These are phyloP conservation scores for Aplysina aerophoba DNA, from an alignment of 37 sponge, comb jelly and placozoan species.

Conservation along the genomic window DNA sequence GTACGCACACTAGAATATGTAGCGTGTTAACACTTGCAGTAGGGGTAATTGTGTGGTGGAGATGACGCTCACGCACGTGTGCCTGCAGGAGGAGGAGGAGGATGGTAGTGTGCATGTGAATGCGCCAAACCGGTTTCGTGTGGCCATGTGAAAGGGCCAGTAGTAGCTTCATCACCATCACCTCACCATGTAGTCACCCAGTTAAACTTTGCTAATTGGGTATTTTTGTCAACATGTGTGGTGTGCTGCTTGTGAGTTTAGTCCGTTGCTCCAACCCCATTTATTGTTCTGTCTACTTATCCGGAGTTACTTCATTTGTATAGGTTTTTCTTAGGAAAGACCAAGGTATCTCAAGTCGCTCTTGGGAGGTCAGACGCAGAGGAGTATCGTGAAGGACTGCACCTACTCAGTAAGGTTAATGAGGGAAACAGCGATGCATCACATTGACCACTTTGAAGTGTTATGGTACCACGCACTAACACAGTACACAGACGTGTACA, in stretches of 20 bases:
- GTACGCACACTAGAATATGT: neutral
- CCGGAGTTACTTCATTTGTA: neutral
- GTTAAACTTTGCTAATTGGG: too few species aligned
- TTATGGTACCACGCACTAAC: too few species aligned
- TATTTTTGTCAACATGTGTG: too few species aligned
- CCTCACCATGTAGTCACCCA: too few species aligned
- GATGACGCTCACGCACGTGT: neutral
- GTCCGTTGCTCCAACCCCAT: neutral
- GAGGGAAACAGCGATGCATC: neutral
- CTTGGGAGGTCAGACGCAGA: slow-evolving; percentile 79
- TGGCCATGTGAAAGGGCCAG: neutral
- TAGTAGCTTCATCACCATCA: neutral
- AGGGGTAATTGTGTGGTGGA: too few species aligned
- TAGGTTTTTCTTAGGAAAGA: slow-evolving; percentile 95
- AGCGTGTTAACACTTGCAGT: neutral
- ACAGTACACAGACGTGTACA: too few species aligned
- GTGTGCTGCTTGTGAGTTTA: too few species aligned
- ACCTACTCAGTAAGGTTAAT: slow-evolving; percentile 66
- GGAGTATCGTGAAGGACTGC: slow-evolving; percentile 87
- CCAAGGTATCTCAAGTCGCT: slow-evolving; percentile 88
- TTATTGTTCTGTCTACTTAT: neutral
- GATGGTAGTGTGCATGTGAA: neutral
- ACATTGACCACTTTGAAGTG: neutral
- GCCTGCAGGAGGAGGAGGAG: neutral
- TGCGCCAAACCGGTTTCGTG: neutral